phyloP scores from a whole-genome alignment of 64 coral and sea anemone species.

The Stichodactyla mertensii region DNA sequence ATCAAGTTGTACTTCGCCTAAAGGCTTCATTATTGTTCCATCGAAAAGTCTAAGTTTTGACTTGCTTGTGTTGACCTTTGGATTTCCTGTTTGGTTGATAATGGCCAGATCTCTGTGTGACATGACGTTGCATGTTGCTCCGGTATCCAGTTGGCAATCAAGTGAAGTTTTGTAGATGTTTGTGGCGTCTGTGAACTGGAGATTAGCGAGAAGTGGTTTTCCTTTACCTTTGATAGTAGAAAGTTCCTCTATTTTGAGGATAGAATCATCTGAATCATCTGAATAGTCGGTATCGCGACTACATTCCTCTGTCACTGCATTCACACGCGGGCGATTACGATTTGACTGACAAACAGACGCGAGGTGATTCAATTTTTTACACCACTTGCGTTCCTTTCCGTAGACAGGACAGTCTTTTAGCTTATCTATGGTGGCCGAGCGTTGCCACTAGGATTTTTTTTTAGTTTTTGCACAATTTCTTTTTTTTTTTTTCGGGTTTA shows the following conservation, averaged over 20 bases:
- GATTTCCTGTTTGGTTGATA: conserved; percentile 35
- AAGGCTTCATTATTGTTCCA: conserved; percentile 47
- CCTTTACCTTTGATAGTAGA: conserved; percentile 15
- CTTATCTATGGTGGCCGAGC: too few relatives aligned
- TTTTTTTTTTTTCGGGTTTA: too few relatives aligned
- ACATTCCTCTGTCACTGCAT: too few relatives aligned
- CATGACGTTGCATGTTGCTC: conserved; percentile 47
- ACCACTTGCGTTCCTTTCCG: too few relatives aligned
- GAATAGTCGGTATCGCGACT: too few relatives aligned
- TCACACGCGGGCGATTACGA: too few relatives aligned
- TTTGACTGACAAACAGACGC: too few relatives aligned
- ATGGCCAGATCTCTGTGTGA: conserved; percentile 34
- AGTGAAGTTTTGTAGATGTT: conserved; percentile 3
- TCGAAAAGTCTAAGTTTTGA: conserved; percentile 45
- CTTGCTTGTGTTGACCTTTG: conserved; percentile 20
- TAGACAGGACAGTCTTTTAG: too few relatives aligned
- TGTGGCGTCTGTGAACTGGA: conserved; percentile 10
- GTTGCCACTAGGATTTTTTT: too few relatives aligned
- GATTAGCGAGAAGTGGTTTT: conserved; percentile 16
- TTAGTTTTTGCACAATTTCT: too few relatives aligned
- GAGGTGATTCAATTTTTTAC: too few relatives aligned
- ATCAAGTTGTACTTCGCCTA: conserved; percentile 24
- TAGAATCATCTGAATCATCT: conserved; percentile 3
- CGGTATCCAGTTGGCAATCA: conserved; percentile 48
- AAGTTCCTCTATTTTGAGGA: conserved; percentile 30